A percentile compares a stretch with the other conserved stretches of the same genome.
phyloP scores from a whole-genome alignment of 2,113 vertebrate genomes.

The Paramormyrops kingsleyae region DNA sequence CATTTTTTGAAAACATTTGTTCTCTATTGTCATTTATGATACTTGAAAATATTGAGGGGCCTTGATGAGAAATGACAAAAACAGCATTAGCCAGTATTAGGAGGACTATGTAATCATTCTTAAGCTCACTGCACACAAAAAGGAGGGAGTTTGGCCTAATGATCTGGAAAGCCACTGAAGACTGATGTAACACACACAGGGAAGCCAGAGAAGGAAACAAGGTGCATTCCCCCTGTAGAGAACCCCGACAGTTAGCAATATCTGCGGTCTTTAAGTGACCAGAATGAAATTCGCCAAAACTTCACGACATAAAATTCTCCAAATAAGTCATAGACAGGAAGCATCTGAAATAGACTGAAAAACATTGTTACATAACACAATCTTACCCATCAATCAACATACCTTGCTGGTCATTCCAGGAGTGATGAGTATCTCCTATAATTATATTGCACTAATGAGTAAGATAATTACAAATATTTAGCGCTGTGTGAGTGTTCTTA shows the following conservation, averaged over 20 bases:
- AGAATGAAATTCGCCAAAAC: conserved; percentile 61
- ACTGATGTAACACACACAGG: conserved; percentile 18
- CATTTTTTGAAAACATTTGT: not conserved
- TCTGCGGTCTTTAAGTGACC: conserved; percentile 60
- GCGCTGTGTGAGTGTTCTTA: not conserved
- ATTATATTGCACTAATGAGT: not conserved
- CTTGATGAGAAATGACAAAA: not conserved
- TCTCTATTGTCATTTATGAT: not conserved
- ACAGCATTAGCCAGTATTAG: conserved; percentile 23
- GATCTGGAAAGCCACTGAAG: conserved; percentile 15
- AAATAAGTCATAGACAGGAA: conserved; percentile 57
- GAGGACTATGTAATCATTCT: conserved; percentile 25
- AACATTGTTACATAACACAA: conserved; percentile 19
- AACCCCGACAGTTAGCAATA: conserved; percentile 56
- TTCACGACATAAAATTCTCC: conserved; percentile 67
- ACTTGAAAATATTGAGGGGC: not conserved
- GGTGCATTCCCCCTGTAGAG: not conserved
- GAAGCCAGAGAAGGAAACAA: not conserved
- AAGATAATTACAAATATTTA: not conserved
- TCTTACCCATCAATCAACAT: not conserved
- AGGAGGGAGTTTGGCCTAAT: conserved; percentile 21
- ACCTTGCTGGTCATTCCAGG: not conserved
- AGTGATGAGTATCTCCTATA: too few species aligned
- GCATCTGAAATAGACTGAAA: conserved; percentile 58
- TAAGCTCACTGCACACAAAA: conserved; percentile 13